Conservation (phyloP, 2,113 vertebrate genomes). For the Oplegnathus fasciatus region DNA sequence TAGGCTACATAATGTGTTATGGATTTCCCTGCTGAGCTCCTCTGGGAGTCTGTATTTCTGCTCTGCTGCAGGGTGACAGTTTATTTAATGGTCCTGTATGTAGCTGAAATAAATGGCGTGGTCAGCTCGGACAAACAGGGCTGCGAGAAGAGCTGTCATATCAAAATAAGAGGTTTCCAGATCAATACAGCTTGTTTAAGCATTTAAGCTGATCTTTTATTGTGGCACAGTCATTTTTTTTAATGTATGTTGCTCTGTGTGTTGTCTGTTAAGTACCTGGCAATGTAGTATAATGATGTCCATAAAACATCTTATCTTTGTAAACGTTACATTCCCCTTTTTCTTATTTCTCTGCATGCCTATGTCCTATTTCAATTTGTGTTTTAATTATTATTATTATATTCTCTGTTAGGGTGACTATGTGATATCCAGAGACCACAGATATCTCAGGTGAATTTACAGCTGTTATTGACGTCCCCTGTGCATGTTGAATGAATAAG, state of each 20-base stretch:
- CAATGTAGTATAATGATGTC: not conserved
- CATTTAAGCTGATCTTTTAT: not conserved
- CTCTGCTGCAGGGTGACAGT: conserved; percentile 19
- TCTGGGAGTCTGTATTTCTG: conserved; percentile 32
- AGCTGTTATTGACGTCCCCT: not conserved
- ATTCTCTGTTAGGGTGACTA: not conserved
- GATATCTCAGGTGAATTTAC: not conserved
- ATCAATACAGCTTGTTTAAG: not conserved
- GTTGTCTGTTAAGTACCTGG: not conserved
- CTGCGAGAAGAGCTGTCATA: not conserved
- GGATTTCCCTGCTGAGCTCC: conserved; percentile 55
- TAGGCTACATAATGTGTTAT: conserved; percentile 39
- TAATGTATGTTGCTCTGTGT: too few species aligned
- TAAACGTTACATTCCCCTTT: not conserved
- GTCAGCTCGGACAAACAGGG: not conserved
- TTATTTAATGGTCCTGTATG: conserved; percentile 16
- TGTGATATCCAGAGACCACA: not conserved
- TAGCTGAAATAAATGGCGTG: not conserved
- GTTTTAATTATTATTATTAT: not conserved
- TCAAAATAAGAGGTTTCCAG: not conserved
- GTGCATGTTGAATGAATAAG: not conserved
- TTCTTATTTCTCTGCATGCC: not conserved
- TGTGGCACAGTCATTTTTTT: not conserved
- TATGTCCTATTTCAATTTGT: not conserved
- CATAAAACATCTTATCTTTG: not conserved